Evolutionary conservation across 2,797 vertebrate genomes (phyloP), one percentile per base, ranked within the genome.

Genomic region (Podarcis siculus): DNA sequence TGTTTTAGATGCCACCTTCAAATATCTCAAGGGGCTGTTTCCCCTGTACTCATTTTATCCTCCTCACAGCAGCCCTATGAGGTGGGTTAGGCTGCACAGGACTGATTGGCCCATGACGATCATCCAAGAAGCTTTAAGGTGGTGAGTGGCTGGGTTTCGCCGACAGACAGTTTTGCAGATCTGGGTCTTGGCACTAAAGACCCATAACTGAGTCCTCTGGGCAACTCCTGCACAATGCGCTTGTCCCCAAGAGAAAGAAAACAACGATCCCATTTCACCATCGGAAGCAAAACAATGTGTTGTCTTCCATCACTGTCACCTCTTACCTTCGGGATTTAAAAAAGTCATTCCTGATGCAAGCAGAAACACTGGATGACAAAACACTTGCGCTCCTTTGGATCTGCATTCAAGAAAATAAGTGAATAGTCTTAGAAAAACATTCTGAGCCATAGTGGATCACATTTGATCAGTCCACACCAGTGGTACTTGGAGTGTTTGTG

Each of bases 371-470:
- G 49, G 49, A 55, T 55, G 49, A 55, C 49, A 15, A 55, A 96
- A 90, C 85, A 93, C 85, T 91, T 83, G 92, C 92, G 95, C 83
- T 77, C 87, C 91, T 95, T 96, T 95, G 95, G 91, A 91, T 94
- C 81, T 96, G 94, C 92, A 95, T 95, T 15, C 95, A 90, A 95
- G 93, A 71, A 96, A 97, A 96, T 96, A 95, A 95, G 94, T 95
- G 92, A 94, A 96, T 96, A 96, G 96, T 97, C 96, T 95, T 96
- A 95, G 96, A 96, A 97, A 97, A 95, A 96, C 95, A 96, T 96
- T 69, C 96, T 97, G 96, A 93, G 95, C 93, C 95, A 86, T 89
- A 90, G 94, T 96, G 95, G 96, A 93, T 97, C 96, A 96, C 96
- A 95, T 95, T 94, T 96, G 95, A 96, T 96, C 96, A 95, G 91